These are phyloP conservation scores for Pseudococcus longispinus DNA, from an alignment of 2,888 invertebrate species.

Conservation along the genomic window DNA sequence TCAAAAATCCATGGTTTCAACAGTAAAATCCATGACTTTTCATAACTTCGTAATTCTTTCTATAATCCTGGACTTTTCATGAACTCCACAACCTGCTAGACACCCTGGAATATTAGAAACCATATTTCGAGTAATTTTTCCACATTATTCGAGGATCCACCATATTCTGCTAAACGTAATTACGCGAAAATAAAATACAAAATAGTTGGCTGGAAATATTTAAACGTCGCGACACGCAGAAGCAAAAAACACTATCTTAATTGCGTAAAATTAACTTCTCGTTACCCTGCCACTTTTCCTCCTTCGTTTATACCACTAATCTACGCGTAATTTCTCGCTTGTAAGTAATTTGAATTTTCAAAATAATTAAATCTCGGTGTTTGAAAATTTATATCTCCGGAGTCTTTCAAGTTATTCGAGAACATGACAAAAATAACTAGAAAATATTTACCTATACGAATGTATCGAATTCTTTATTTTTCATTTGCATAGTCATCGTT, in stretches of 20 bases:
- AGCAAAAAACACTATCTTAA: neutral
- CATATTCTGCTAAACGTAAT: neutral
- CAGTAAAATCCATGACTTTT: no score
- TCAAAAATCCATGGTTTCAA: no score
- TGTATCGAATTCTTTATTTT: no score
- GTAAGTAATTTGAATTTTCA: neutral
- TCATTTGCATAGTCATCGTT: neutral
- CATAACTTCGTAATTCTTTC: no score
- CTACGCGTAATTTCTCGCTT: neutral
- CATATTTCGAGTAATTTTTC: no score
- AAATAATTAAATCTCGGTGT: neutral
- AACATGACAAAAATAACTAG: neutral
- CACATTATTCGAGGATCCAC: no score
- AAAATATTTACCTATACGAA: neutral
- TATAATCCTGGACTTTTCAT: no score
- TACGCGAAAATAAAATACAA: neutral
- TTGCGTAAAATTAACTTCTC: neutral
- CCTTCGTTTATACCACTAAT: neutral
- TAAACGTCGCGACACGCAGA: neutral
- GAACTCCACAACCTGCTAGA: no score
- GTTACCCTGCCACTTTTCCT: neutral
- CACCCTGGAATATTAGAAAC: no score
- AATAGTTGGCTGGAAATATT: neutral
- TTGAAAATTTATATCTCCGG: neutral
- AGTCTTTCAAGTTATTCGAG: neutral